Evolutionary conservation across 2,888 invertebrate species (phyloP).

Genomic region (Caenorhabditis doughertyi): DNA sequence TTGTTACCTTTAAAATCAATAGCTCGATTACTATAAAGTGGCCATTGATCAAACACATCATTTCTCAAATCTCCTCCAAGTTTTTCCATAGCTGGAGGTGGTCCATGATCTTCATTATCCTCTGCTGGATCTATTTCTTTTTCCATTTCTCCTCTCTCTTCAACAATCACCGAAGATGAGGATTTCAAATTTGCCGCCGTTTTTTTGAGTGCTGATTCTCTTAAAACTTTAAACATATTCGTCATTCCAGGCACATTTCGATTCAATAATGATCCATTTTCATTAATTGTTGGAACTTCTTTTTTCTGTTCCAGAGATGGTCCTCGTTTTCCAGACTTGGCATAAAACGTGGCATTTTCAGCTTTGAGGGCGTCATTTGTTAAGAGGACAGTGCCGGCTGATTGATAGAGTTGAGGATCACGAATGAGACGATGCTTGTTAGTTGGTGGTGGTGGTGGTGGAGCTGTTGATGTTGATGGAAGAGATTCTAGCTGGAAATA

Average conservation of each 20-base stretch:
- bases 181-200: slow-evolving; percentile 23
- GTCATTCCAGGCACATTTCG: slow-evolving; percentile 60
- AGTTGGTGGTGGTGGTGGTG: slow-evolving; percentile 6
- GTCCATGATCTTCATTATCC: slow-evolving; percentile 12
- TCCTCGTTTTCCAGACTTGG: slow-evolving; percentile 27
- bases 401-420: not conserved
- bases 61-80: not conserved
- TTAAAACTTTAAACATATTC: slow-evolving; percentile 54
- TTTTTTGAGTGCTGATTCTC: slow-evolving; percentile 39
- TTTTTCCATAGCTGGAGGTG: slow-evolving; percentile 28
- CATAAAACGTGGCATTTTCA: slow-evolving; percentile 35
- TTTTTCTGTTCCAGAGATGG: not conserved
- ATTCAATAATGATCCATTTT: slow-evolving; percentile 44
- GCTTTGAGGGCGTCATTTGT: slow-evolving; percentile 34
- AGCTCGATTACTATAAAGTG: slow-evolving; percentile 60
- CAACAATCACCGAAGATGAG: too few relatives aligned
- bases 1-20: slow-evolving; percentile 66
- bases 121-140: not conserved
- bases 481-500: slow-evolving; percentile 20
- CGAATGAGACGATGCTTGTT: slow-evolving; percentile 23
- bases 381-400: slow-evolving; percentile 31
- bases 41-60: slow-evolving; percentile 58
- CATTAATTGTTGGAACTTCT: slow-evolving; percentile 6
- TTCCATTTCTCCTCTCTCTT: not conserved
- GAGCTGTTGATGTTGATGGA: slow-evolving; percentile 9